A percentile compares a stretch with the other conserved stretches of the same genome.
Evolutionary conservation across 2,888 invertebrate genomes (phyloP).

Genomic region (Calameuta idolon): DNA sequence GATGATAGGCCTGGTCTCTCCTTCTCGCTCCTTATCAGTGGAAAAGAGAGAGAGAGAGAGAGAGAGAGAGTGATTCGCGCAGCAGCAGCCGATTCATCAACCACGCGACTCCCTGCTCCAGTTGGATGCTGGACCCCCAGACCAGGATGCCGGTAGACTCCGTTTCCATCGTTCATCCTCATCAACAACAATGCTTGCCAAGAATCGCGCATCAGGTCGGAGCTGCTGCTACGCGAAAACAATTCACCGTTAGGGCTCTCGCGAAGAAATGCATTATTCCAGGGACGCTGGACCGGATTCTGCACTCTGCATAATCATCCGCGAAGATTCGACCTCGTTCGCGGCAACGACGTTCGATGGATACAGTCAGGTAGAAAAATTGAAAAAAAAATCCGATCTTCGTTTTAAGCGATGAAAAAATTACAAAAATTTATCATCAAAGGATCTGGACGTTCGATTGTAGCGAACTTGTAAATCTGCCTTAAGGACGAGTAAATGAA

Average conservation of each 20-base stretch:
- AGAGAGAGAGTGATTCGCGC: slow-evolving; percentile 9
- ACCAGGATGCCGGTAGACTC: slow-evolving; percentile 31
- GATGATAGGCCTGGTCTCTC: not conserved
- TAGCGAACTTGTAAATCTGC: not conserved
- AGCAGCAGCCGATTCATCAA: slow-evolving; percentile 45
- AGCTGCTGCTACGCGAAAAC: slow-evolving; percentile 33
- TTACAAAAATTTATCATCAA: no score
- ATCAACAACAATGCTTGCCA: slow-evolving; percentile 54
- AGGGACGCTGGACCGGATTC: not conserved
- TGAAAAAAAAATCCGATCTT: not conserved
- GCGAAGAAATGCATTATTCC: slow-evolving; percentile 41
- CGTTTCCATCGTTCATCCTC: slow-evolving; percentile 55
- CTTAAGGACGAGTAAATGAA: not conserved
- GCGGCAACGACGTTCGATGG: not conserved
- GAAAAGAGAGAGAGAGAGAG: not conserved
- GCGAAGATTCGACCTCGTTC: not conserved
- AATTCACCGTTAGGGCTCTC: slow-evolving; percentile 41
- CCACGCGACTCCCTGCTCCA: slow-evolving; percentile 39
- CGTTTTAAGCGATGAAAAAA: not conserved
- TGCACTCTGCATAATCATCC: slow-evolving; percentile 2
- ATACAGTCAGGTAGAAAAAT: not conserved
- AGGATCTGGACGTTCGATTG: no score
- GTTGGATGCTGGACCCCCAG: not conserved
- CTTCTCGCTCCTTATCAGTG: not conserved
- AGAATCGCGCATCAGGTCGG: slow-evolving; percentile 38